A percentile compares a stretch with the other conserved stretches of the same genome.
phyloP scores from a whole-genome alignment of 2,888 invertebrate species.

The Crematogaster levior region DNA sequence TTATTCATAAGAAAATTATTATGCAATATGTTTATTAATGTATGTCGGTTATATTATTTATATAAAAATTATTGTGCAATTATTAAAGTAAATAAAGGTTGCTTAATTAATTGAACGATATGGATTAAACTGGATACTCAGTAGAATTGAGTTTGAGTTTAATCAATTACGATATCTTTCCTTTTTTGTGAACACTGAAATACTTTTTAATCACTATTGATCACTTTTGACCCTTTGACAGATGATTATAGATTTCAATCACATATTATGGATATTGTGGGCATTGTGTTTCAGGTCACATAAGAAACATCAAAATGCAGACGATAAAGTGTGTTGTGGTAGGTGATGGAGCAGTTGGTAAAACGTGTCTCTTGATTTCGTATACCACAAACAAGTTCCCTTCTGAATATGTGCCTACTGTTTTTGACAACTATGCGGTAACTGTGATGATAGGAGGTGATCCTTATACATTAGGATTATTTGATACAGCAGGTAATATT shows the following conservation, averaged over 20 bases:
- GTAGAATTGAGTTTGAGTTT: neutral
- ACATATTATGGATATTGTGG: too few relatives aligned
- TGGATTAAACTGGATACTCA: neutral
- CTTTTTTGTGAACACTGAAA: neutral
- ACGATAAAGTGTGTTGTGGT: slow-evolving; percentile 99
- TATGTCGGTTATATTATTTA: neutral
- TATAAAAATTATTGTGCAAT: slow-evolving; percentile 6
- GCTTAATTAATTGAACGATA: neutral
- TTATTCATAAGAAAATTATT: neutral
- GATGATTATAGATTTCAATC: neutral
- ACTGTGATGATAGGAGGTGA: slow-evolving; percentile 99
- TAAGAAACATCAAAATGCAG: slow-evolving; percentile 89
- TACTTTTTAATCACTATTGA: too few relatives aligned
- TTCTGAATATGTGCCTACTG: slow-evolving; percentile 97
- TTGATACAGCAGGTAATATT: slow-evolving; percentile 97
- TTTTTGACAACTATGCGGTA: slow-evolving; percentile 99
- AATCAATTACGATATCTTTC: neutral
- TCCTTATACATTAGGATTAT: slow-evolving; percentile 98
- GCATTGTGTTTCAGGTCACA: slow-evolving; percentile 54
- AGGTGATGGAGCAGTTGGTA: slow-evolving; percentile 98
- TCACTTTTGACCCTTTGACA: neutral
- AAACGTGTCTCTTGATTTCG: slow-evolving; percentile 95
- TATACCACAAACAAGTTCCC: slow-evolving; percentile 98
- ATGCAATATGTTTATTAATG: neutral
- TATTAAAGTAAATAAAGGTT: neutral